Percentiles rank a stretch among this genome's conserved stretches.
Conservation (phyloP, 2,888 invertebrate genomes). For the Lepetodrilus schrolli region DNA sequence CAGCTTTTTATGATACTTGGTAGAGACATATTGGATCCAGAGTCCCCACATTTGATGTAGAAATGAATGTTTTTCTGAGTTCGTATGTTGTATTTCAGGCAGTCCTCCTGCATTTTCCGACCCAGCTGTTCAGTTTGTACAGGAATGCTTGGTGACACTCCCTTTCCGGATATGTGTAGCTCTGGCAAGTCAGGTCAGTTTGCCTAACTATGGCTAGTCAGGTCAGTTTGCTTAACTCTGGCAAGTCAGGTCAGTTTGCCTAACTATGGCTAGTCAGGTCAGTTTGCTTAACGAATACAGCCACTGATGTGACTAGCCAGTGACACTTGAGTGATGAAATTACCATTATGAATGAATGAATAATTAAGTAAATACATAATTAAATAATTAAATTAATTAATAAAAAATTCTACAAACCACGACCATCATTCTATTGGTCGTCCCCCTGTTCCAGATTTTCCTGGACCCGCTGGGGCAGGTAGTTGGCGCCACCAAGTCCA, state of each 20-base stretch:
- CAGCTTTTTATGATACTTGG: too few relatives aligned
- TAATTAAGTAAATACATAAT: too few relatives aligned
- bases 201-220: not conserved
- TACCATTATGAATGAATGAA: too few relatives aligned
- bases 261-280: not conserved
- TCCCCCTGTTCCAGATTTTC: conserved; percentile 57
- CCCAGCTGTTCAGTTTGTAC: conserved; percentile 64
- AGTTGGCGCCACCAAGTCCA: conserved; percentile 69
- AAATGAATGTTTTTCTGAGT: too few relatives aligned
- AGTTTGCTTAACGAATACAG: too few relatives aligned
- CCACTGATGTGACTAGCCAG: too few relatives aligned
- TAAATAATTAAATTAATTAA: too few relatives aligned
- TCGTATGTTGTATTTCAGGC: too few relatives aligned
- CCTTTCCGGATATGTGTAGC: conserved; percentile 63
- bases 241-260: conserved; percentile 57
- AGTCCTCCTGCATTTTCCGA: too few relatives aligned
- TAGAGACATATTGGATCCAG: too few relatives aligned
- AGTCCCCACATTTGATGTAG: too few relatives aligned
- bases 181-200: conserved; percentile 60
- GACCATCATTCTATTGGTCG: not conserved
- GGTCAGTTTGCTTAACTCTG: conserved; percentile 57
- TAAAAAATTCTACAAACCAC: not conserved
- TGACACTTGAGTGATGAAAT: too few relatives aligned
- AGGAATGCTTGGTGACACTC: conserved; percentile 60
- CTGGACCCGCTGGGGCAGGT: conserved; percentile 70